A percentile compares a stretch with the other conserved stretches of the same genome.
Conservation (phyloP, 2,888 invertebrate genomes). For the Chesias legatella region DNA sequence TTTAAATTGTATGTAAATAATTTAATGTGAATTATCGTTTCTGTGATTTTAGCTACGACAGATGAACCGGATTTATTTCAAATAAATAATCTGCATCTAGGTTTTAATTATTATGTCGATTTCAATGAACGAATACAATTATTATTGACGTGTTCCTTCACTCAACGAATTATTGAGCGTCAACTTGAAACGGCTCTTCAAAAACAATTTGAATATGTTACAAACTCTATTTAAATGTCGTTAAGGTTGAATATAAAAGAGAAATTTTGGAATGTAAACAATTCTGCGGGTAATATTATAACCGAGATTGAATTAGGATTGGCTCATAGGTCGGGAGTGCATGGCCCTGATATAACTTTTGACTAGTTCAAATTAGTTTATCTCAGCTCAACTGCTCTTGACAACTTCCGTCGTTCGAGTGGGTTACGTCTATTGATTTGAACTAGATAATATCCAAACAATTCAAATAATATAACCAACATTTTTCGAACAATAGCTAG, state of each 20-base stretch:
- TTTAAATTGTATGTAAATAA: no score
- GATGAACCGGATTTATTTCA: no score
- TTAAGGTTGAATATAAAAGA: constrained; percentile 18
- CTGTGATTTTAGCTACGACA: no score
- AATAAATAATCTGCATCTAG: no score
- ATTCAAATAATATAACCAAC: constrained; percentile 10
- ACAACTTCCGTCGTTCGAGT: constrained; percentile 58
- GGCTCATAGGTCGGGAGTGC: constrained; percentile 35
- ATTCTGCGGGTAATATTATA: constrained; percentile 24
- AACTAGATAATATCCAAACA: constrained; percentile 35
- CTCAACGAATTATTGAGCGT: constrained; percentile 17
- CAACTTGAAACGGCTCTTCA: constrained; percentile 13
- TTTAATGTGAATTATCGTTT: no score
- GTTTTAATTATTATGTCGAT: constrained; percentile 1
- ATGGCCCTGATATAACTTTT: constrained; percentile 56
- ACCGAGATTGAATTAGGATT: constrained; percentile 17
- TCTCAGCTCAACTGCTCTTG: constrained; percentile 60
- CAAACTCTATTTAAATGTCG: constrained; percentile 19
- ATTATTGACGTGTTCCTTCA: constrained; percentile 18
- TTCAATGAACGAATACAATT: constrained; percentile 15
- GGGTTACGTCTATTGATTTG: constrained; percentile 39
- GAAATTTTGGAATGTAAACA: constrained; percentile 14
- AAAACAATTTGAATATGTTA: constrained; percentile 12
- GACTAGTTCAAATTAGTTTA: constrained; percentile 62
- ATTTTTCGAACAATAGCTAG: constrained; percentile 40